Conservation (phyloP, 2,888 invertebrate species). For the Apodemia duryi region DNA sequence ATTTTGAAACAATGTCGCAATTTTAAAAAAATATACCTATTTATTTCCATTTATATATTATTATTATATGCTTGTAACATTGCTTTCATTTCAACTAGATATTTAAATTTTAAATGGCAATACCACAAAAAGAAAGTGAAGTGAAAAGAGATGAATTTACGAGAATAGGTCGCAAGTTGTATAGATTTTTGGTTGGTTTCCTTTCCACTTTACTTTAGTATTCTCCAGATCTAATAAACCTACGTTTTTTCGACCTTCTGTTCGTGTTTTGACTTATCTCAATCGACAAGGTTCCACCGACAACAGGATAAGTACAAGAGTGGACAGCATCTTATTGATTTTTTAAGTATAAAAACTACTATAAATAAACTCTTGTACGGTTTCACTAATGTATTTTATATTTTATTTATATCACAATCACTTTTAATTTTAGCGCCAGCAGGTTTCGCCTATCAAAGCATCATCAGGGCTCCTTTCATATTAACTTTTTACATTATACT, state of each 20-base stretch:
- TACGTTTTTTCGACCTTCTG: slow-evolving; percentile 68
- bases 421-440: too few relatives aligned
- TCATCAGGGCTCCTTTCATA: too few relatives aligned
- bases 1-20: neutral
- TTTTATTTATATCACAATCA: too few relatives aligned
- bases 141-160: slow-evolving; percentile 78
- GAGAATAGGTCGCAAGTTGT: slow-evolving; percentile 78
- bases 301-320: too few relatives aligned
- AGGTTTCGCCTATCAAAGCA: too few relatives aligned
- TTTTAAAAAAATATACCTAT: neutral
- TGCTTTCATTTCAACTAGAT: slow-evolving; percentile 1
- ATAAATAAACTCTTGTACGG: too few relatives aligned
- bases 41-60: neutral
- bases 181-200: slow-evolving; percentile 80
- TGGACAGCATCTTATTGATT: too few relatives aligned
- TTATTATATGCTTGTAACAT: slow-evolving; percentile 7
- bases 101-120: slow-evolving; percentile 45
- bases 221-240: slow-evolving; percentile 75
- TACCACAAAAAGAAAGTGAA: slow-evolving; percentile 76
- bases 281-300: slow-evolving; percentile 56
- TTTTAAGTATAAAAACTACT: too few relatives aligned
- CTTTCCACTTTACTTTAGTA: slow-evolving; percentile 77
- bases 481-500: too few relatives aligned
- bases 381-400: too few relatives aligned
- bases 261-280: slow-evolving; percentile 68